These are phyloP conservation scores for Hymenochirus boettgeri DNA, from an alignment of 2,113 vertebrate species.

Conservation along the genomic window DNA sequence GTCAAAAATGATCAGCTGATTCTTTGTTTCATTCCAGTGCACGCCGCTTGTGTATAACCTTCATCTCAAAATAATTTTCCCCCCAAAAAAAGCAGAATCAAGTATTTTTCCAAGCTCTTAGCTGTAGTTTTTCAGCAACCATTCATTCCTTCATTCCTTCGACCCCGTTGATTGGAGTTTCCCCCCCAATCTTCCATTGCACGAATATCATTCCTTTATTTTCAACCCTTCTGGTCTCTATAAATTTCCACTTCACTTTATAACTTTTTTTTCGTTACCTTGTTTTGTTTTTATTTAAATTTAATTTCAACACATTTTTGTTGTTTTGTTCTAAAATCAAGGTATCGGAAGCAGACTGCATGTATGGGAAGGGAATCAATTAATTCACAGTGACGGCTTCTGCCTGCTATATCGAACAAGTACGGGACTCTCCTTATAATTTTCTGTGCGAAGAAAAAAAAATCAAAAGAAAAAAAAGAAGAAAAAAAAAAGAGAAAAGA, in stretches of 20 bases:
- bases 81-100: constrained; percentile 37
- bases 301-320: neutral
- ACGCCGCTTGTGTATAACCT: constrained; percentile 33
- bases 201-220: constrained; percentile 6
- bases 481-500: neutral
- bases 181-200: constrained; percentile 4
- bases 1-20: constrained; percentile 32
- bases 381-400: constrained; percentile 49
- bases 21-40: constrained; percentile 27
- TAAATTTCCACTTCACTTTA: neutral
- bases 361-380: constrained; percentile 36
- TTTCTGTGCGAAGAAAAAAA: constrained; percentile 43
- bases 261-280: constrained; percentile 2
- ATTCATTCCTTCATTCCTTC: neutral
- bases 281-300: constrained; percentile 13
- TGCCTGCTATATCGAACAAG: constrained; percentile 42
- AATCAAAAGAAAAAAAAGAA: neutral
- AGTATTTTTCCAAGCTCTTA: constrained; percentile 11
- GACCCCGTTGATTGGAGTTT: constrained; percentile 7
- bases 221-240: too few species aligned
- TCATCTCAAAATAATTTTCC: too few species aligned
- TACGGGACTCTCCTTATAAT: constrained; percentile 45
- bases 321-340: constrained; percentile 23
- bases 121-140: too few species aligned
- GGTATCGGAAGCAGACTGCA: constrained; percentile 19